Base-by-base conservation (phyloP, 1,140 invertebrate species). In the Drosophila ercepeae region DNA sequence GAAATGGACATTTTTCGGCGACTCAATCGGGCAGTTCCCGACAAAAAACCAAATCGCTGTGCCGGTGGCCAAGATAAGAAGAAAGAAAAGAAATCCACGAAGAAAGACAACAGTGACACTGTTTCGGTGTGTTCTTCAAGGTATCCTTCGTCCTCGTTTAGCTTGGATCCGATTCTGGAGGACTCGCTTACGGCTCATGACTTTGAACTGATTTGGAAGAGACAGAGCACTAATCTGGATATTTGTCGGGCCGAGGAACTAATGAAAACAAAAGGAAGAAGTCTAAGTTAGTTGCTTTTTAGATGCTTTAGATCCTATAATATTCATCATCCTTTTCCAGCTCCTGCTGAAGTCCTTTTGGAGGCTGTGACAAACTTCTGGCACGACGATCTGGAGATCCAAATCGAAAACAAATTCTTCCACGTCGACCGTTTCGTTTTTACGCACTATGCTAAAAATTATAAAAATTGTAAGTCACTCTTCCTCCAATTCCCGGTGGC, bases 361-460 rank as follows among this genome's bases (percentile, higher is more conserved):
- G 7, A 13, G 1, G 6, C 54, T 0, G 1, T 65, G 1, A 19
- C 14, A 1, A 59, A 57, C 9, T 53, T 3, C 9, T 75, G 64
- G 71, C 34, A 53, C 39, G 25, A 59, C 6, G 54, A 57, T n/a
- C 29, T 78, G 29, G 64, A 78, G 18, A 1, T 79, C 5, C 57
- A 65, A 23, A 18, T 78, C 9, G 75, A 57, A 1, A 29, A 45
- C 0, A 19, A n/a, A 9, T 71, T 41, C 13, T 25, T 49, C 0
- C 59, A 53, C 2, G 46, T 79, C 0, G 54, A 78, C 42, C 63
- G 70, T 3, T 29, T 11, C n/a, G 0, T 79, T 8, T 78, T 79
- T 11, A 14, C 36, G 3, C 5, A 60, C 11, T 64, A 14, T 19
- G 25, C 51, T 0, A 7, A 11, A 0, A 42, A 25, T 1, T 78